These are phyloP conservation scores for Halcyon malimbica DNA, from an alignment of 2,113 vertebrate species.

Conservation along the genomic window DNA sequence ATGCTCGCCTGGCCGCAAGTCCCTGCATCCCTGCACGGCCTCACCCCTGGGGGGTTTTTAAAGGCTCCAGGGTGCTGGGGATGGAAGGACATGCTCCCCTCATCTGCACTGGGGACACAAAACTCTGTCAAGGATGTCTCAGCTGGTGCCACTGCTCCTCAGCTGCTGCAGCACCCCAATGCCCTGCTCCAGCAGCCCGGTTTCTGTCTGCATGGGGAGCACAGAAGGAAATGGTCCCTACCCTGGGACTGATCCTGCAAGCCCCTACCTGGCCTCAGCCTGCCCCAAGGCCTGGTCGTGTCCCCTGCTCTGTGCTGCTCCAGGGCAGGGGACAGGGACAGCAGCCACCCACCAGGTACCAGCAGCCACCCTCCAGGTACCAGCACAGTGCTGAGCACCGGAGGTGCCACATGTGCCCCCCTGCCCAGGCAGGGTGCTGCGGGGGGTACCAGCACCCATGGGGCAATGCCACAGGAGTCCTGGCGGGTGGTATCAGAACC, in stretches of 20 bases:
- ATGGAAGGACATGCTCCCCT: fast-evolving
- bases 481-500: too few relatives aligned
- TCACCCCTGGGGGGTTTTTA: fast-evolving
- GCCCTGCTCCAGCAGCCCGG: background rate
- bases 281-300: fast-evolving
- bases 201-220: background rate
- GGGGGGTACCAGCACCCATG: background rate
- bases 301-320: background rate
- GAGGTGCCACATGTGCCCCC: background rate
- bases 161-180: fast-evolving
- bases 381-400: background rate
- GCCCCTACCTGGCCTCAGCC: too few relatives aligned
- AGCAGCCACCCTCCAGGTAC: too few relatives aligned
- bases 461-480: fast-evolving
- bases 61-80: background rate
- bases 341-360: background rate
- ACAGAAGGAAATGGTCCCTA: background rate
- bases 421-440: background rate
- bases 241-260: background rate
- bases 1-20: fast-evolving
- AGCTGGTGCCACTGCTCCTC: fast-evolving
- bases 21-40: fast-evolving
- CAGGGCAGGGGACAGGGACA: background rate
- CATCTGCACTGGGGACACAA: background rate
- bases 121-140: background rate